Base-by-base conservation (phyloP, 2,797 vertebrate species). In the Rachycentron canadum region DNA sequence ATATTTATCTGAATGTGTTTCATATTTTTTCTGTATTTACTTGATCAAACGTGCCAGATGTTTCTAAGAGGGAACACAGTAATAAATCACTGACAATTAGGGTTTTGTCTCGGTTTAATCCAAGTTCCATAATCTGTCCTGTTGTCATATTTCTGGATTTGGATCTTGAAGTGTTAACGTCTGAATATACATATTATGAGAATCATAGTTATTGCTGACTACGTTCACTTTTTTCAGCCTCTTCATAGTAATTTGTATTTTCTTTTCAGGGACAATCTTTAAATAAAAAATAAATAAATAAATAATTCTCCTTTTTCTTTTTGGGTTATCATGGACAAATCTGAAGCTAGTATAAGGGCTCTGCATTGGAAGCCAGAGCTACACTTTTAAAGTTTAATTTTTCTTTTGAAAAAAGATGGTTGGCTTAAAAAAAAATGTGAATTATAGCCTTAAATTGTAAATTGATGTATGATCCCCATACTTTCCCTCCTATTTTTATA, bases 1-100 rank as follows among this genome's bases (percentile, higher is more conserved):
- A 75, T 83, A 65, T 86, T 76, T 60, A 76, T 86, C 17, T 82
- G 70, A 89, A 87, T 87, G 87, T 85, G 67, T 85, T 77, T n/a
- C n/a, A 57, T 59, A 16, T 32, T 79, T 65, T 8, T 73, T 68
- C 56, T 82, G 64, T 34, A 69, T 82, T 86, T 64, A 80, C 50
- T 84, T 85, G 73, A 72, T 86, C 45, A 65, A 66, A 86, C 63
- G 81, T 70, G 34, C 23, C 65, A 67, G 65, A 56, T 84, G 76
- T 87, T 87, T 88, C 81, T 64, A 75, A 76, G 60, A 76, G 71
- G 57, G 68, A 76, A 82, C 81, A 69, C 55, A 34, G 58, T 65
- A 78, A 86, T 86, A 84, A 81, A 83, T 65, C 19, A 67, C 59
- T 78, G 60, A 80, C 66, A 52, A 69, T 73, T 49, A 60, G 16